A percentile compares a stretch with the other conserved stretches of the same genome.
Conservation (phyloP, 2,797 vertebrate species). For the Pempheris klunzingeri region DNA sequence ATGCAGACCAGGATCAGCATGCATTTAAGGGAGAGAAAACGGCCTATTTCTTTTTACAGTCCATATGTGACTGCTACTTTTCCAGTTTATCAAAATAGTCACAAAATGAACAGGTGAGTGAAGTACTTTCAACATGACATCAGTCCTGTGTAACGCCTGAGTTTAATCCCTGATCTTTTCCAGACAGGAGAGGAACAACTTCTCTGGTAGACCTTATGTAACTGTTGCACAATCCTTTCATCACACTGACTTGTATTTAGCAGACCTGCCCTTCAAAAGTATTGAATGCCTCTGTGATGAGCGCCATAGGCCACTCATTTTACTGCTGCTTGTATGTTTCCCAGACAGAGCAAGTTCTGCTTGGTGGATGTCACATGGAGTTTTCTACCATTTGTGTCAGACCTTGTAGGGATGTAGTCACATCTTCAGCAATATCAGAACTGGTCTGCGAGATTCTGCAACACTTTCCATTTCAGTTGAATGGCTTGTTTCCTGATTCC, state of each 20-base stretch:
- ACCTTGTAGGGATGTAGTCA: constrained; percentile 7
- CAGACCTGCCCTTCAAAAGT: constrained; percentile 44
- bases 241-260: constrained; percentile 49
- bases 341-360: constrained; percentile 37
- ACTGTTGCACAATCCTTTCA: constrained; percentile 61
- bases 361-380: constrained; percentile 32
- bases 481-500: constrained; percentile 17
- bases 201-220: constrained; percentile 36
- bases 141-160: constrained; percentile 8
- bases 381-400: constrained; percentile 35
- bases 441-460: constrained; percentile 6
- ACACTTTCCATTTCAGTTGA: constrained; percentile 8
- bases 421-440: neutral
- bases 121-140: constrained; percentile 22
- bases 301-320: constrained; percentile 42
- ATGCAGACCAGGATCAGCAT: neutral
- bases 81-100: constrained; percentile 2
- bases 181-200: constrained; percentile 5
- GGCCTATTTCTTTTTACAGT: neutral
- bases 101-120: constrained; percentile 2
- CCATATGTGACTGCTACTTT: neutral
- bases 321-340: constrained; percentile 36
- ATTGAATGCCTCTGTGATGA: constrained; percentile 38
- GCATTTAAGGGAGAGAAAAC: neutral
- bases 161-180: constrained; percentile 20